Evolutionary conservation across 2,113 vertebrate species (phyloP).

Genomic region (Sinocyclocheilus maitianheensis): DNA sequence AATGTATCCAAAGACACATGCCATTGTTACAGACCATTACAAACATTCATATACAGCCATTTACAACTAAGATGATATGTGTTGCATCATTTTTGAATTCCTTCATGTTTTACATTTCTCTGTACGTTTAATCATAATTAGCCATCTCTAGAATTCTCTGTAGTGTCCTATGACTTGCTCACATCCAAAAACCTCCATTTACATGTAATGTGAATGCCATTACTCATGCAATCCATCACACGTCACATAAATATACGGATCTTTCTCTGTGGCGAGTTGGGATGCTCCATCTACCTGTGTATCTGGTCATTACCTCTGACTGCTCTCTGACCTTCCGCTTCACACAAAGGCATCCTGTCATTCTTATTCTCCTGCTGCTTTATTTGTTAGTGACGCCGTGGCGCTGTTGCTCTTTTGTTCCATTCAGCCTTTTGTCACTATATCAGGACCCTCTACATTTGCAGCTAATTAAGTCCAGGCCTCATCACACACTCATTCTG

Average conservation of each 20-base stretch:
- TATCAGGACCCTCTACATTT: neutral
- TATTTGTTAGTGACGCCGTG: neutral
- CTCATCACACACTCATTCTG: slow-evolving; percentile 60
- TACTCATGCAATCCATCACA: neutral
- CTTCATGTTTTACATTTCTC: no score
- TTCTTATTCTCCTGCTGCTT: slow-evolving; percentile 28
- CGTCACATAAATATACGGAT: neutral
- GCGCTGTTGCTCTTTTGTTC: slow-evolving; percentile 3
- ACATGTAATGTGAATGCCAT: neutral
- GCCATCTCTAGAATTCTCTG: no score
- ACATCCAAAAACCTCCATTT: no score
- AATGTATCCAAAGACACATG: no score
- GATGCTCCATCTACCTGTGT: neutral
- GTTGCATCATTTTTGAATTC: no score
- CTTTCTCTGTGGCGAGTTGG: neutral
- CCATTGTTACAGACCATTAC: no score
- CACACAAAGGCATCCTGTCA: slow-evolving; percentile 28
- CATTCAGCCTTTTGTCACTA: neutral
- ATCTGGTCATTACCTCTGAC: slow-evolving; percentile 15
- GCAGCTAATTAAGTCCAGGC: slow-evolving; percentile 47
- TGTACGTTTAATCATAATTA: no score
- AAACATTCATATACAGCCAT: no score
- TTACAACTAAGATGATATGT: no score
- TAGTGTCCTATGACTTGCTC: no score
- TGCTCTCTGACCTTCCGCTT: neutral